A percentile compares a stretch with the other conserved stretches of the same genome.
These are phyloP conservation scores for Phainopepla nitens DNA, from an alignment of 2,113 vertebrate species.

Conservation along the genomic window DNA sequence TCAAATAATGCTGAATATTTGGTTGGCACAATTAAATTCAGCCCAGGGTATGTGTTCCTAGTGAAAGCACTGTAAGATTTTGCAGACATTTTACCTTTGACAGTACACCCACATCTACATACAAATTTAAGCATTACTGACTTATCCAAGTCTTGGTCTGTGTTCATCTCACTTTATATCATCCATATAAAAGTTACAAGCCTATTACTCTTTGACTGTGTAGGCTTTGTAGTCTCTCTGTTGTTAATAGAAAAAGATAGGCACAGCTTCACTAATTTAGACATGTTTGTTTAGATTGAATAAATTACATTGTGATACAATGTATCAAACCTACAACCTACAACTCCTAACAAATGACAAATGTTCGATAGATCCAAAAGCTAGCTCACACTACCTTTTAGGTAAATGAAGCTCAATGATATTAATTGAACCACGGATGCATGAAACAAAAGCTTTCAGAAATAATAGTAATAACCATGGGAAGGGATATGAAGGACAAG, in stretches of 20 bases:
- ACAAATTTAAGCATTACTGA: neutral
- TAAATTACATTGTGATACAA: neutral
- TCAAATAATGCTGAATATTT: neutral
- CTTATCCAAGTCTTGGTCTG: neutral
- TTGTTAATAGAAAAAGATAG: neutral
- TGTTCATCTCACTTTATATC: neutral
- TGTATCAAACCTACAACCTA: too few relatives aligned
- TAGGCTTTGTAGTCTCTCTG: neutral
- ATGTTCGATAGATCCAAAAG: neutral
- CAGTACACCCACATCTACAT: neutral
- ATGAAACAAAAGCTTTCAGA: neutral
- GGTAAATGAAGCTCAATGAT: neutral
- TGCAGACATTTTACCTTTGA: neutral
- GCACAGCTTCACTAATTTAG: neutral
- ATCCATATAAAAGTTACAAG: neutral
- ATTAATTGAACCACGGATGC: neutral
- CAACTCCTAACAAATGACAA: neutral
- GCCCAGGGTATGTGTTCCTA: neutral
- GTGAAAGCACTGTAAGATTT: neutral
- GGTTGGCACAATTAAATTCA: neutral
- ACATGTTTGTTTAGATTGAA: neutral
- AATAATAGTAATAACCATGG: neutral
- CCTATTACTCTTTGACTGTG: neutral
- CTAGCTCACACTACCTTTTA: neutral
- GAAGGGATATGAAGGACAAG: neutral